Evolutionary conservation across 2,888 invertebrate species (phyloP).

Genomic region (Mallateleia sp.): DNA sequence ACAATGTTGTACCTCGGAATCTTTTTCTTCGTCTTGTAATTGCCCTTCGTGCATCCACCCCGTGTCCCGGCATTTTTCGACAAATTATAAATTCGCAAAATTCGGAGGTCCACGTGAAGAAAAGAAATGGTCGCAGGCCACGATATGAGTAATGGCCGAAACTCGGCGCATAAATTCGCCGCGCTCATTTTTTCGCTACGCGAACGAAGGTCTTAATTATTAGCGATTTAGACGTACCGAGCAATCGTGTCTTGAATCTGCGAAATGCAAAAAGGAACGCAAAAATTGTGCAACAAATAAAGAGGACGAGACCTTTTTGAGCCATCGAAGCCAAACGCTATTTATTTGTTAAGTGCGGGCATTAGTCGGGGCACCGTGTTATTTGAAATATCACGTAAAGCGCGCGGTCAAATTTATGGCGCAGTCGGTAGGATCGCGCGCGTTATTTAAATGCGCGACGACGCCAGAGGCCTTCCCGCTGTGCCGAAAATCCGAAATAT

Average conservation of each 20-base stretch:
- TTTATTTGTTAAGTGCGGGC: slow-evolving; percentile 50
- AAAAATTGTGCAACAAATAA: not conserved
- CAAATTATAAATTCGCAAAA: slow-evolving; percentile 58
- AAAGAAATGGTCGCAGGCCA: slow-evolving; percentile 42
- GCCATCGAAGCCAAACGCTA: slow-evolving; percentile 31
- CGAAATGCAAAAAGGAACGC: slow-evolving; percentile 1
- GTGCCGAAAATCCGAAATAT: slow-evolving; percentile 89
- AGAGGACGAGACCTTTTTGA: slow-evolving; percentile 4
- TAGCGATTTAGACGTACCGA: slow-evolving; percentile 64
- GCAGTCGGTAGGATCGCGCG: slow-evolving; percentile 86
- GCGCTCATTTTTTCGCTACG: slow-evolving; percentile 31
- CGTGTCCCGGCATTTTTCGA: slow-evolving; percentile 10
- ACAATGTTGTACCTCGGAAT: slow-evolving; percentile 12
- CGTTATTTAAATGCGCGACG: slow-evolving; percentile 87
- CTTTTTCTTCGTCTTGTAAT: slow-evolving; percentile 7
- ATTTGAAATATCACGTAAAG: slow-evolving; percentile 79
- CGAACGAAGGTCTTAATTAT: slow-evolving; percentile 62
- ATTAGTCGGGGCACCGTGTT: slow-evolving; percentile 55
- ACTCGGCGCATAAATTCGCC: slow-evolving; percentile 45
- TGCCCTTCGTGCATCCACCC: not conserved
- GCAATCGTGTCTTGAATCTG: slow-evolving; percentile 50
- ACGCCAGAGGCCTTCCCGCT: slow-evolving; percentile 85
- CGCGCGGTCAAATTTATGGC: slow-evolving; percentile 75
- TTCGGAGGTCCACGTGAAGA: slow-evolving; percentile 32
- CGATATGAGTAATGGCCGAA: slow-evolving; percentile 39